These are phyloP conservation scores for Campaea margaritaria DNA, from an alignment of 2,888 invertebrate genomes.

Conservation along the genomic window DNA sequence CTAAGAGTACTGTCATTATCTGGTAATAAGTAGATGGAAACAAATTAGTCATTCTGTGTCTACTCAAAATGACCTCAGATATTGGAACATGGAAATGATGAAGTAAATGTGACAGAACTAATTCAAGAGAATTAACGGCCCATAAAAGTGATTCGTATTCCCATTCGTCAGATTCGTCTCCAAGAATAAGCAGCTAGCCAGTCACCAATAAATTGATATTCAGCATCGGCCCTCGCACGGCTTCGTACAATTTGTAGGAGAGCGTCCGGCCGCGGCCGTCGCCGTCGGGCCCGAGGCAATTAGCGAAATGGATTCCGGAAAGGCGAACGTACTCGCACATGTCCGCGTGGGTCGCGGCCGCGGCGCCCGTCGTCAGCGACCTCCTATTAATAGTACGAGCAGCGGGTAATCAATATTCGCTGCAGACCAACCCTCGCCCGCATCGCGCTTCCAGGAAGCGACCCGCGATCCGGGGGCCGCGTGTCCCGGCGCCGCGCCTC, in stretches of 20 bases:
- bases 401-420: conserved; percentile 78
- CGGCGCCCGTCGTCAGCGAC: conserved; percentile 51
- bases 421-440: conserved; percentile 68
- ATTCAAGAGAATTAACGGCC: background rate
- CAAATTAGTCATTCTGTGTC: too few species aligned
- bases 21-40: too few species aligned
- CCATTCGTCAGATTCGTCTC: conserved; percentile 22
- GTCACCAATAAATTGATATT: conserved; percentile 25
- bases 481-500: conserved; percentile 73
- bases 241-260: conserved; percentile 42
- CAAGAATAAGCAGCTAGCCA: conserved; percentile 14
- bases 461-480: conserved; percentile 55
- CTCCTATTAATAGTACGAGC: conserved; percentile 75
- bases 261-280: conserved; percentile 20
- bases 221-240: conserved; percentile 32
- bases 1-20: too few species aligned
- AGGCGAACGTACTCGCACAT: conserved; percentile 58
- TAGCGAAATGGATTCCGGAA: conserved; percentile 70
- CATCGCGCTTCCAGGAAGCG: conserved; percentile 74
- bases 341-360: conserved; percentile 52
- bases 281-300: conserved; percentile 61
- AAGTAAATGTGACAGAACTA: background rate
- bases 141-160: conserved; percentile 15
- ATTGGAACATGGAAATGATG: background rate
- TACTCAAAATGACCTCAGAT: too few species aligned